phyloP scores from a whole-genome alignment of 2,888 invertebrate genomes.

The Euplagia quadripunctaria region DNA sequence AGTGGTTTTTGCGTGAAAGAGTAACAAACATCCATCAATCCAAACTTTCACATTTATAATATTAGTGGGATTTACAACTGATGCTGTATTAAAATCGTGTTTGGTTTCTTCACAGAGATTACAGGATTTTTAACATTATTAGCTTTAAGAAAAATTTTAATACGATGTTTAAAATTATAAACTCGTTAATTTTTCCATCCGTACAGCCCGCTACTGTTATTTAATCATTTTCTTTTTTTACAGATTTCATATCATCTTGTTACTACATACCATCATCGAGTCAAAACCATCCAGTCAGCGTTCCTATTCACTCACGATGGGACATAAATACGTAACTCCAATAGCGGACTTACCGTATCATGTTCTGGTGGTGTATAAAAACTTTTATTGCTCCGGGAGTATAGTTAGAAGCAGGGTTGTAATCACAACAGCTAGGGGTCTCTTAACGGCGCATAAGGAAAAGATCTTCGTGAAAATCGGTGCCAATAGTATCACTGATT shows the following conservation, averaged over 20 bases:
- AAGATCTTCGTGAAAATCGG: slow-evolving; percentile 70
- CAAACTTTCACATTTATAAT: too few species aligned
- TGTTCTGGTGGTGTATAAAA: slow-evolving; percentile 67
- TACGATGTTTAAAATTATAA: too few species aligned
- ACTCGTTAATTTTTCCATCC: too few species aligned
- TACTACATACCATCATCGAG: slow-evolving; percentile 26
- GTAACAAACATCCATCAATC: too few species aligned
- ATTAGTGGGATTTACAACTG: too few species aligned
- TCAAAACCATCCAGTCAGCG: slow-evolving; percentile 10
- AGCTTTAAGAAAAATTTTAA: too few species aligned
- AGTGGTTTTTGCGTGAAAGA: too few species aligned
- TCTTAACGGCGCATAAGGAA: slow-evolving; percentile 45
- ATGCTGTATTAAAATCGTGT: too few species aligned
- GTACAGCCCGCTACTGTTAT: background rate
- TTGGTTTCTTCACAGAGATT: too few species aligned
- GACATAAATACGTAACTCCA: slow-evolving; percentile 35
- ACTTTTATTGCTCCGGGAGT: slow-evolving; percentile 73
- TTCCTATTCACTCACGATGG: background rate
- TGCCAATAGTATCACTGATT: slow-evolving; percentile 56
- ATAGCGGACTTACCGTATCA: slow-evolving; percentile 66
- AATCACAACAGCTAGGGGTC: slow-evolving; percentile 74
- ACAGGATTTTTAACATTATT: too few species aligned
- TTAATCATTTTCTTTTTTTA: slow-evolving; percentile 17
- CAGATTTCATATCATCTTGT: slow-evolving; percentile 36
- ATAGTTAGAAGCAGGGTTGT: slow-evolving; percentile 69